Evolutionary conservation across 2,797 vertebrate species (phyloP), one percentile per base, ranked within the genome.

Genomic region (Percopsis omiscomaycus): DNA sequence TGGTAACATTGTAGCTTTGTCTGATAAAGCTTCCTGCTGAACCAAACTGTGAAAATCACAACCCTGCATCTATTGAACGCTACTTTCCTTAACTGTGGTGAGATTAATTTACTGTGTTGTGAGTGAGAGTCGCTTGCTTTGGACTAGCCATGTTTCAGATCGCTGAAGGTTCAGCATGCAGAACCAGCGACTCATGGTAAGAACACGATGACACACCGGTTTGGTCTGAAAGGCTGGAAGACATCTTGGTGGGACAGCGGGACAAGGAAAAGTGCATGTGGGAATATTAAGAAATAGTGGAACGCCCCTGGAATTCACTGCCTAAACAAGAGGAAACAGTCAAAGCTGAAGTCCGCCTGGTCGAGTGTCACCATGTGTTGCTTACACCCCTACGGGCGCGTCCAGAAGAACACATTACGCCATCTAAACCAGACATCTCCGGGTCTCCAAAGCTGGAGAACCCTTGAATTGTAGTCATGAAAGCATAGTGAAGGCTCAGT

Each of bases 311-410:
- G 77, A 74, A 68, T 37, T 42, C 55, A 1, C 59, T 69, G 73
- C 70, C 71, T 71, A 80, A 83, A 82, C 71, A 77, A 77, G 62
- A 83, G 74, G 76, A 84, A 86, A 81, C 77, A 61, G 70, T 27
- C n/a, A 61, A 71, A 63, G 63, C 70, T 85, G 79, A 84, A 73
- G 73, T 83, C 80, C 79, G 56, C 56, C 37, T 30, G 45, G 58
- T 71, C 73, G 71, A 44, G 80, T 68, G 71, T 81, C 70, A 59
- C 59, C 53, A 66, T 49, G 48, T 77, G 73, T 15, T 62, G 64
- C 66, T 65, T 77, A 73, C 63, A 14, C 55, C 69, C 66, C 28
- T 4, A 3, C 16, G 79, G 74, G 78, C 70, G 75, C 69, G 54
- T 64, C 13, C 59, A 54, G 45, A 22, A 51, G 9, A 32, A 75